These are phyloP conservation scores for Eupithecia dodoneata DNA, from an alignment of 2,888 invertebrate genomes.

Conservation along the genomic window DNA sequence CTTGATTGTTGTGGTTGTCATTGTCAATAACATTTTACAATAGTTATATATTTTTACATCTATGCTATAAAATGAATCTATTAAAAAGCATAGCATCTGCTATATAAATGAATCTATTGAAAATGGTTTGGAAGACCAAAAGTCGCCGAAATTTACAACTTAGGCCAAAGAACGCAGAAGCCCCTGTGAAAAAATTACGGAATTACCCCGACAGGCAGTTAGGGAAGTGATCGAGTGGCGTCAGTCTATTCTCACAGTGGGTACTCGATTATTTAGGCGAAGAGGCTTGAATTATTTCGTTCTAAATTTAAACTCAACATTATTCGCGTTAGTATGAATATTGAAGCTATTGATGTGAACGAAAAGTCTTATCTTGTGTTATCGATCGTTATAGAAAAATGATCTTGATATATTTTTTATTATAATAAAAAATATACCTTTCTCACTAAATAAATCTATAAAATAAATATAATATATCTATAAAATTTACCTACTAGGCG, in stretches of 20 bases:
- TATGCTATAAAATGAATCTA: too few species aligned
- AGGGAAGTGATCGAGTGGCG: conserved; percentile 72
- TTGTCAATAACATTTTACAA: background rate
- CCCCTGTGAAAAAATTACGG: conserved; percentile 57
- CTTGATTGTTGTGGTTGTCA: background rate
- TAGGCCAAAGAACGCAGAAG: conserved; percentile 1
- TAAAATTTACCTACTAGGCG: too few species aligned
- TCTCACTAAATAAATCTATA: too few species aligned
- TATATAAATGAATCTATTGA: too few species aligned
- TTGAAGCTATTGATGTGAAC: background rate
- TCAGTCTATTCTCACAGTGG: conserved; percentile 52
- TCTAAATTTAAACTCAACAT: background rate
- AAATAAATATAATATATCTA: too few species aligned
- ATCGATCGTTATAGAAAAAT: too few species aligned
- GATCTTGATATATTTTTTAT: too few species aligned
- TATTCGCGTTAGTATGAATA: background rate
- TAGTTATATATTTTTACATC: too few species aligned
- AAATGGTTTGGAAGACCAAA: background rate
- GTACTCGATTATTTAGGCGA: conserved; percentile 1
- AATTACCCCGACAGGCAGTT: conserved; percentile 65
- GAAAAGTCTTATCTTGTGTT: too few species aligned
- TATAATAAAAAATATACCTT: too few species aligned
- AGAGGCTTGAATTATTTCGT: background rate
- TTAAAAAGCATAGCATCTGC: too few species aligned
- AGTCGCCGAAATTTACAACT: background rate